Evolutionary conservation across 2,797 vertebrate genomes (phyloP).

Genomic region (Merluccius polli): DNA sequence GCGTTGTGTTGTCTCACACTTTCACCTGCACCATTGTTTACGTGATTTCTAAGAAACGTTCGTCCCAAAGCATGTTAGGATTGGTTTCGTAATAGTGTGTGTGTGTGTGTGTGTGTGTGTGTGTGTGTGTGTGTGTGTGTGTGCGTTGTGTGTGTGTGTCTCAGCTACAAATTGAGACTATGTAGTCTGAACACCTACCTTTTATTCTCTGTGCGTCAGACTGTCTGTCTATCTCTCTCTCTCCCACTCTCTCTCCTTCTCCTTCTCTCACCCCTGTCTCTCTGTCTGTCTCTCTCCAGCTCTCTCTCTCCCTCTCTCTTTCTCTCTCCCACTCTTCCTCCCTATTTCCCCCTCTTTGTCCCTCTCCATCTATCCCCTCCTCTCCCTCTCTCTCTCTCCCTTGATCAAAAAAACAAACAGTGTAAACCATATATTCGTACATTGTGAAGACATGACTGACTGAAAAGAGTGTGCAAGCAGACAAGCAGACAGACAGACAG

Average conservation of each 20-base stretch:
- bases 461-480: background rate
- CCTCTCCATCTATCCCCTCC: background rate
- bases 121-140: background rate
- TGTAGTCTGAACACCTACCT: background rate
- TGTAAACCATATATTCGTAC: background rate
- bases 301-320: too few species aligned
- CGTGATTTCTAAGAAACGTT: background rate
- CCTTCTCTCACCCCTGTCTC: too few species aligned
- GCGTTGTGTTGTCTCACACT: background rate
- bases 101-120: background rate
- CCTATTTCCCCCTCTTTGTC: background rate
- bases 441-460: too few species aligned
- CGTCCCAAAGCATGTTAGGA: background rate
- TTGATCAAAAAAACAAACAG: background rate
- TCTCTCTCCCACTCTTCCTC: background rate
- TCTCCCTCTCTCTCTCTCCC: background rate
- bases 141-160: background rate
- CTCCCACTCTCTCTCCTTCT: too few species aligned
- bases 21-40: conserved; percentile 5
- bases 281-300: too few species aligned
- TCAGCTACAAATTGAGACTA: background rate
- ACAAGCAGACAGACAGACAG: background rate
- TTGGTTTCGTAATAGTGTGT: background rate
- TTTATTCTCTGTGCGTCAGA: background rate
- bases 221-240: background rate